Evolutionary conservation across 2,797 vertebrate genomes (phyloP).

Genomic region (Gallinago nigripennis): DNA sequence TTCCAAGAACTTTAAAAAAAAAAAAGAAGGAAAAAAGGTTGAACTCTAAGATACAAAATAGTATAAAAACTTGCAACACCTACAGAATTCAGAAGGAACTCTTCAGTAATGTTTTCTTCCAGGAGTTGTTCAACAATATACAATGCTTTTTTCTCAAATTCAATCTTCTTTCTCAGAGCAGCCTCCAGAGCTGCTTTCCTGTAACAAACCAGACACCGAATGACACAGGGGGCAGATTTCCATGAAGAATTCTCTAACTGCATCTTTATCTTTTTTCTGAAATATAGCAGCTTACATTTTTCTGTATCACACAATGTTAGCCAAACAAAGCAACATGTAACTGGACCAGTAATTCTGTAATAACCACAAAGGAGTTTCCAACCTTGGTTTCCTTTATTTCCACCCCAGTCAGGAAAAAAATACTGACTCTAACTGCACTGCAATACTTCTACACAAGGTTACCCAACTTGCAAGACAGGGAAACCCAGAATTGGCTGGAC

Average conservation of each 20-base stretch:
- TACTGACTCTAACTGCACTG: background rate
- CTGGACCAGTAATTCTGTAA: background rate
- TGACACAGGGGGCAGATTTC: background rate
- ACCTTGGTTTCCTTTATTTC: background rate
- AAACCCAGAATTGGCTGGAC: background rate
- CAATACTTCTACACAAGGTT: background rate
- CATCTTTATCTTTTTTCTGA: background rate
- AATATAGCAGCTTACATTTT: background rate
- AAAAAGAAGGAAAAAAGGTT: background rate
- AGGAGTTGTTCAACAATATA: slow-evolving; percentile 89
- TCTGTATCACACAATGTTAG: background rate
- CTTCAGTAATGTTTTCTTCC: slow-evolving; percentile 86
- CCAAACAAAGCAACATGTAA: background rate
- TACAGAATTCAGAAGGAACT: slow-evolving; percentile 89
- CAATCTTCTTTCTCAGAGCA: slow-evolving; percentile 82
- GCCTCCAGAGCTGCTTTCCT: slow-evolving; percentile 88
- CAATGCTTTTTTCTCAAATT: slow-evolving; percentile 86
- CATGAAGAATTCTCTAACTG: accelerated
- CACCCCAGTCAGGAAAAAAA: background rate
- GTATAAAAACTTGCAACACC: slow-evolving; percentile 20
- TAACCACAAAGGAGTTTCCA: background rate
- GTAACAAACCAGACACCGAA: slow-evolving; percentile 7
- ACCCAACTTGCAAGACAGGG: background rate
- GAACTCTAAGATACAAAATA: background rate
- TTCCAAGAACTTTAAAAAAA: background rate